These are phyloP conservation scores for Apamea crenata DNA, from an alignment of 2,888 invertebrate species.

Conservation along the genomic window DNA sequence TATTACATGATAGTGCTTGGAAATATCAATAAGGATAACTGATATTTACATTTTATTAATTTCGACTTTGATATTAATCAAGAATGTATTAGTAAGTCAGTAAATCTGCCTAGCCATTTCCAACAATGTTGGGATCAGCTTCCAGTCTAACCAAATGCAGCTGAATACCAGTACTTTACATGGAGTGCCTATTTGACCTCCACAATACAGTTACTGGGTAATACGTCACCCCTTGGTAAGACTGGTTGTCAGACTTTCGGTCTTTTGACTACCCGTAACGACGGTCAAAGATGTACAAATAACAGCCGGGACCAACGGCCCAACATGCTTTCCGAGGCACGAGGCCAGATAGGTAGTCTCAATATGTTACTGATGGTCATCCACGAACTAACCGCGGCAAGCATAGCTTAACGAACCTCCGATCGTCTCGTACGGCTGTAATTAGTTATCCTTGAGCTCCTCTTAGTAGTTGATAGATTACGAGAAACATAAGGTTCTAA, in stretches of 20 bases:
- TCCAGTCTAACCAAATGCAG: neutral
- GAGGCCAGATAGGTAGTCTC: neutral
- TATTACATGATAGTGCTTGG: conserved; percentile 16
- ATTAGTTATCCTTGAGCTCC: neutral
- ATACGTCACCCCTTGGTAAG: neutral
- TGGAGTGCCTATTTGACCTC: neutral
- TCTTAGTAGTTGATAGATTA: neutral
- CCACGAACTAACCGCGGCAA: neutral
- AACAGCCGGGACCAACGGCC: neutral
- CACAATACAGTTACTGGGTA: neutral
- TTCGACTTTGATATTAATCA: neutral
- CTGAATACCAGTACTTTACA: neutral
- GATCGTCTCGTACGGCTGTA: too few species aligned
- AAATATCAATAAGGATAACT: conserved; percentile 9
- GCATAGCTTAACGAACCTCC: neutral
- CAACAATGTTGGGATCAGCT: neutral
- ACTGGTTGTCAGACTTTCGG: neutral
- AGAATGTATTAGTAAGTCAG: neutral
- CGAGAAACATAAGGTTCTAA: neutral
- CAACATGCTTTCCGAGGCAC: neutral
- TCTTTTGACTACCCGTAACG: neutral
- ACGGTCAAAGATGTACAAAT: neutral
- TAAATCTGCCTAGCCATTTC: too few species aligned
- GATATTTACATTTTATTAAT: conserved; percentile 4
- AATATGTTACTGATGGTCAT: neutral